Evolutionary conservation across 2,888 invertebrate genomes (phyloP).

Genomic region (Phanerotoma sp.): DNA sequence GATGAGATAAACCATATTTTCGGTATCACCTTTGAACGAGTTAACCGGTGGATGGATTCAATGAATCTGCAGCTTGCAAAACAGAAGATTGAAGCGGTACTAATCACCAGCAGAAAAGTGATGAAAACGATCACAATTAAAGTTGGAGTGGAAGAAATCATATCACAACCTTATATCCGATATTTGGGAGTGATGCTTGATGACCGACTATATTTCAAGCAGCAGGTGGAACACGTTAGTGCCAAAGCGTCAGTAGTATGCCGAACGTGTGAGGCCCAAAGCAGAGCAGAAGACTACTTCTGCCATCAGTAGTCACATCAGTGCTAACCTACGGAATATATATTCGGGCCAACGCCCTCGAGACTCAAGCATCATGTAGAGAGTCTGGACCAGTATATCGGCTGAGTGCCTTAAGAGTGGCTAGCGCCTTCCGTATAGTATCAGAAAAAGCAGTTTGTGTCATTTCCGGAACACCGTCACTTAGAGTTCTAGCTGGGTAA

Average conservation of each 20-base stretch:
- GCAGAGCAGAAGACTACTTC: constrained; percentile 26
- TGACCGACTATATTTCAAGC: constrained; percentile 28
- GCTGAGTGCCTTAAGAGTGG: constrained; percentile 21
- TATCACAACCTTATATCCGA: constrained; percentile 28
- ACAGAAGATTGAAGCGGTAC: constrained; percentile 34
- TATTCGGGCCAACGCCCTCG: constrained; percentile 28
- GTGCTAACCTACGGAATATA: constrained; percentile 30
- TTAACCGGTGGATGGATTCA: constrained; percentile 11
- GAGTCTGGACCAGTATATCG: constrained; percentile 21
- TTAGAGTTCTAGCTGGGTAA: not conserved
- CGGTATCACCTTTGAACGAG: not conserved
- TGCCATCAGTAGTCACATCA: constrained; percentile 29
- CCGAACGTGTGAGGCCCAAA: constrained; percentile 33
- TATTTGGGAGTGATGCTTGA: constrained; percentile 36
- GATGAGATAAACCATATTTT: constrained; percentile 14
- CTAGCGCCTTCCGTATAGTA: too few species aligned
- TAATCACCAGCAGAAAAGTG: constrained; percentile 29
- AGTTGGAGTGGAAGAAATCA: constrained; percentile 23
- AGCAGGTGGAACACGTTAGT: constrained; percentile 16
- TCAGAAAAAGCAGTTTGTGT: too few species aligned
- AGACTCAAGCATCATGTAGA: not conserved
- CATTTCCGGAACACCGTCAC: not conserved
- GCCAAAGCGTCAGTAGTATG: constrained; percentile 30
- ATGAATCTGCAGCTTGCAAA: constrained; percentile 36
- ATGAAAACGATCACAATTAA: constrained; percentile 16